phyloP scores from a whole-genome alignment of 2,113 vertebrate species.

The Aplodontia rufa region DNA sequence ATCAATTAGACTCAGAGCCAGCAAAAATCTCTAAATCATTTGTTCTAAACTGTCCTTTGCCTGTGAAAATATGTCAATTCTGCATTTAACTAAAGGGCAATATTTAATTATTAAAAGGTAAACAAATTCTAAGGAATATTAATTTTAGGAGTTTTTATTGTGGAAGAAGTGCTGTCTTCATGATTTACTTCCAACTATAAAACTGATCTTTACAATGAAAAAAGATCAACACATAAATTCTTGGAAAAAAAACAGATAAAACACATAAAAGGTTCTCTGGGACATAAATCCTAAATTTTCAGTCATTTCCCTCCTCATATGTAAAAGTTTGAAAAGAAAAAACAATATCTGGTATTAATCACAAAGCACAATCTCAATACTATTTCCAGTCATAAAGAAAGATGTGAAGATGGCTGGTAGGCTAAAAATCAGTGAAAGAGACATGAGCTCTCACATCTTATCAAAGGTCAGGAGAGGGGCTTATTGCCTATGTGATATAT shows the following conservation, averaged over 20 bases:
- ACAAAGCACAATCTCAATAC: not conserved
- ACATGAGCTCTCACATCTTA: not conserved
- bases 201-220: not conserved
- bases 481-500: not conserved
- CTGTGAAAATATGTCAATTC: not conserved
- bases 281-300: not conserved
- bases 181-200: not conserved
- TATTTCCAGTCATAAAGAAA: not conserved
- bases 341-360: not conserved
- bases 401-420: not conserved
- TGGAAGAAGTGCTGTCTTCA: conserved; percentile 15
- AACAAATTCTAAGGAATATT: conserved; percentile 21
- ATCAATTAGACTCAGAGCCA: not conserved
- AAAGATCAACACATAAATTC: not conserved
- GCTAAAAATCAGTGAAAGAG: not conserved
- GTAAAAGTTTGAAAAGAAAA: not conserved
- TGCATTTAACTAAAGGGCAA: not conserved
- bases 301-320: not conserved
- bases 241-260: not conserved
- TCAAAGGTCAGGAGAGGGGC: not conserved
- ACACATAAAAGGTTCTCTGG: not conserved
- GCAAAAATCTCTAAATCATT: not conserved
- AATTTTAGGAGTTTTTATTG: not conserved
- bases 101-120: conserved; percentile 13
- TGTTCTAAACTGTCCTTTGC: conserved; percentile 16